Conservation (phyloP, 2,797 vertebrate species). For the Chaunax sp. region DNA sequence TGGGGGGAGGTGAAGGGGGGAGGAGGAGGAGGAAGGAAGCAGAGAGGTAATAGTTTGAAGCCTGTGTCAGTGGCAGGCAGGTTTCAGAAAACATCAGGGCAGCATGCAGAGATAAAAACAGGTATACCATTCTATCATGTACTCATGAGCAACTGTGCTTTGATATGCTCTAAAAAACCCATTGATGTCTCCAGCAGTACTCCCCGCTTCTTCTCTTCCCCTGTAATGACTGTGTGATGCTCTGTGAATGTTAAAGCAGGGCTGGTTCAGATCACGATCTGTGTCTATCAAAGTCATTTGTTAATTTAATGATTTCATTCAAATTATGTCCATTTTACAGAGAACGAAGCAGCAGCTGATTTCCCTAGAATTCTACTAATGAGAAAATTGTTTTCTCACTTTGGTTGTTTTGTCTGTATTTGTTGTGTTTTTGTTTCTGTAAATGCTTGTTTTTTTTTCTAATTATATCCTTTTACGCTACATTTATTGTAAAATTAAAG, state of each 20-base stretch:
- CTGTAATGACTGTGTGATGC: slow-evolving; percentile 50
- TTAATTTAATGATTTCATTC: neutral
- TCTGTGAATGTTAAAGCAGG: slow-evolving; percentile 55
- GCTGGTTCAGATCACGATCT: slow-evolving; percentile 33
- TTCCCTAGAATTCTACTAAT: neutral
- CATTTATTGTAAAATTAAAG: neutral
- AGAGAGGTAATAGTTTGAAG: slow-evolving; percentile 77
- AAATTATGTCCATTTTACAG: neutral
- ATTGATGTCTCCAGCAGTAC: slow-evolving; percentile 77
- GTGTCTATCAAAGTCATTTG: slow-evolving; percentile 10
- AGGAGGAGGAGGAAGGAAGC: slow-evolving; percentile 56
- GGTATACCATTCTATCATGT: slow-evolving; percentile 82
- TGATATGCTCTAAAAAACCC: slow-evolving; percentile 80
- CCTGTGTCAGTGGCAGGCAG: slow-evolving; percentile 78
- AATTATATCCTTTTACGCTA: neutral
- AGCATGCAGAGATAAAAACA: slow-evolving; percentile 82
- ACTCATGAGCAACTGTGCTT: slow-evolving; percentile 79
- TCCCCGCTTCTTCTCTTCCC: slow-evolving; percentile 41
- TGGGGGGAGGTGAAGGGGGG: slow-evolving; percentile 41
- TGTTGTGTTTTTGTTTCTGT: neutral
- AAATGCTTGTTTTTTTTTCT: neutral
- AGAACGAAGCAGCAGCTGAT: neutral
- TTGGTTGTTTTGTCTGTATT: neutral
- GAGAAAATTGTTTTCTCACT: neutral
- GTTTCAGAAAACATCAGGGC: slow-evolving; percentile 81